phyloP scores from a whole-genome alignment of 2,113 vertebrate genomes.

The Cochlearius cochlearius region DNA sequence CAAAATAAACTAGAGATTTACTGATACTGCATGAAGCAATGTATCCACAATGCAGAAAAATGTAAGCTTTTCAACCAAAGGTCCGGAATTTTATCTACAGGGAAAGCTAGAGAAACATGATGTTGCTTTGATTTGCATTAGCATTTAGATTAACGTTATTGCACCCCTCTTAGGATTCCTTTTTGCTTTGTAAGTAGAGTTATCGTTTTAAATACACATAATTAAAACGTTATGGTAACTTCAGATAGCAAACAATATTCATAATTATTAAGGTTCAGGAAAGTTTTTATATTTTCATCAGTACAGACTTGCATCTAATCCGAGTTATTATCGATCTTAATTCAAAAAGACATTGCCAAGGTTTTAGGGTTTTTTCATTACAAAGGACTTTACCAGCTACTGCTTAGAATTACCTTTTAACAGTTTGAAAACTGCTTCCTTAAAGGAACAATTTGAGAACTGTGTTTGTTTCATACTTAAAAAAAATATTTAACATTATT shows the following conservation, averaged over 20 bases:
- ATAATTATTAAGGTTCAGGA: conserved; percentile 29
- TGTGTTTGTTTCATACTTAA: background rate
- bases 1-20: conserved; percentile 5
- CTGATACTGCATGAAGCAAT: background rate
- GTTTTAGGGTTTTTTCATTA: conserved; percentile 11
- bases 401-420: background rate
- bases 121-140: conserved; percentile 26
- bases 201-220: conserved; percentile 14
- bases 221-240: conserved; percentile 45
- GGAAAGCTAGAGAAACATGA: conserved; percentile 48
- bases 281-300: conserved; percentile 30
- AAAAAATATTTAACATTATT: background rate
- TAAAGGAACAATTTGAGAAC: background rate
- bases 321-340: background rate
- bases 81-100: conserved; percentile 29
- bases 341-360: conserved; percentile 69
- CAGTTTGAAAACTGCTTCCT: conserved; percentile 6
- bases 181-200: conserved; percentile 41
- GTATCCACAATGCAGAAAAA: conserved; percentile 40
- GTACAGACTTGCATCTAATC: conserved; percentile 38
- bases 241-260: conserved; percentile 55
- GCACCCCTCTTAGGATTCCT: conserved; percentile 45
- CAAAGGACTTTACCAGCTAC: background rate
- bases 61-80: conserved; percentile 32
- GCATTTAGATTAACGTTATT: conserved; percentile 56